These are phyloP conservation scores for Cryptocephalus moraei DNA, from an alignment of 2,888 invertebrate genomes.

Conservation along the genomic window DNA sequence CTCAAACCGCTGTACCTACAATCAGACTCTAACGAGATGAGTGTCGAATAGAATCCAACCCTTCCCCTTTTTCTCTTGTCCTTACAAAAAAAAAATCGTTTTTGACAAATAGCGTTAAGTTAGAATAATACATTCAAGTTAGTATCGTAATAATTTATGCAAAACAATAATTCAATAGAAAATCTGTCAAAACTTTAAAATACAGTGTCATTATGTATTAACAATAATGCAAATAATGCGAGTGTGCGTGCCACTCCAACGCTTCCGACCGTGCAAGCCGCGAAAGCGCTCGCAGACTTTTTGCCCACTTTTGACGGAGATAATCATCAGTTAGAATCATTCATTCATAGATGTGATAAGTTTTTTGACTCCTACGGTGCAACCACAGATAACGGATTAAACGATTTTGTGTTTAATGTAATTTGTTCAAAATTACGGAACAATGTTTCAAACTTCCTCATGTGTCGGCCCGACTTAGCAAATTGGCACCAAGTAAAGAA, in stretches of 20 bases:
- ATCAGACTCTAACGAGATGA: no score
- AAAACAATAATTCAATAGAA: no score
- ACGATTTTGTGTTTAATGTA: slow-evolving; percentile 3
- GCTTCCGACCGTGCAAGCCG: not conserved
- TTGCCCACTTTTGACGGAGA: not conserved
- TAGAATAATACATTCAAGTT: no score
- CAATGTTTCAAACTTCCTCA: slow-evolving; percentile 1
- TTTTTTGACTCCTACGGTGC: not conserved
- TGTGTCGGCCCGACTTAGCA: slow-evolving; percentile 3
- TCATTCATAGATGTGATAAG: not conserved
- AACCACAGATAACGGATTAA: slow-evolving; percentile 1
- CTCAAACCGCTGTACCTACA: no score
- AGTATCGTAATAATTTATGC: no score
- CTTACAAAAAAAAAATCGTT: no score
- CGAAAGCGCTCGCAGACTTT: not conserved
- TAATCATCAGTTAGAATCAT: not conserved
- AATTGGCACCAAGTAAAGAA: slow-evolving; percentile 8
- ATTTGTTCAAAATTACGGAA: slow-evolving; percentile 3
- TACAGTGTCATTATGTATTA: no score
- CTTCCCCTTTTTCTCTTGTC: no score
- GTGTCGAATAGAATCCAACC: no score
- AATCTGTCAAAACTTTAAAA: not conserved
- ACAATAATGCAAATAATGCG: no score
- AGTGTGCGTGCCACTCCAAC: no score
- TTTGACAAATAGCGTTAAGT: no score